Conservation (phyloP, 2,888 invertebrate genomes). For the Leptinotarsa rubiginosa region DNA sequence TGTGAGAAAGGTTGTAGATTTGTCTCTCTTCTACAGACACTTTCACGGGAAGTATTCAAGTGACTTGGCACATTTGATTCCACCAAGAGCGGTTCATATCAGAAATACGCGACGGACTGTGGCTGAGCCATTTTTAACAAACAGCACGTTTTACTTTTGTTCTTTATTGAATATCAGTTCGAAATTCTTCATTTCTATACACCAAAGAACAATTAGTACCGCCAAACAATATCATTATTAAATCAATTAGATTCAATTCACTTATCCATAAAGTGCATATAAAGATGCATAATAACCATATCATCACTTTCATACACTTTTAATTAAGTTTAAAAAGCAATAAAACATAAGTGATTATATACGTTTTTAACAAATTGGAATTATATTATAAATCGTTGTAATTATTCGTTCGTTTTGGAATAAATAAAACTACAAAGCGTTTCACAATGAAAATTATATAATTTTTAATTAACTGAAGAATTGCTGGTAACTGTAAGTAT, state of each 20-base stretch:
- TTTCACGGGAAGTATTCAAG: too few relatives aligned
- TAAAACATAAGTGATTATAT: constrained; percentile 25
- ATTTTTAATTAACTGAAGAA: constrained; percentile 3
- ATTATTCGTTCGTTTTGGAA: constrained; percentile 23
- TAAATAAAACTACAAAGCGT: constrained; percentile 26
- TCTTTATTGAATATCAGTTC: too few relatives aligned
- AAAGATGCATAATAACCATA: constrained; percentile 21
- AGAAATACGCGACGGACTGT: too few relatives aligned
- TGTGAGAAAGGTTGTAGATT: too few relatives aligned
- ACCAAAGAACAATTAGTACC: not conserved
- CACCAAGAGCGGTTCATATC: too few relatives aligned
- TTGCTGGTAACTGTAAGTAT: constrained; percentile 7
- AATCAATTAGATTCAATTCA: constrained; percentile 7
- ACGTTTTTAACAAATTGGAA: constrained; percentile 24
- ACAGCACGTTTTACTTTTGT: too few relatives aligned
- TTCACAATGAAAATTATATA: constrained; percentile 20
- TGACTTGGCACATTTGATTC: too few relatives aligned
- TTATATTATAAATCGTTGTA: constrained; percentile 12
- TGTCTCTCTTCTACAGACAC: too few relatives aligned
- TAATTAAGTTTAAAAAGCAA: constrained; percentile 27
- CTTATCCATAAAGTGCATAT: constrained; percentile 21
- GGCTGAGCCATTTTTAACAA: too few relatives aligned
- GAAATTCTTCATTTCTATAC: not conserved
- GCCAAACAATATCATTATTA: not conserved
- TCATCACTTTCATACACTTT: constrained; percentile 24